Conservation (phyloP, 2,113 vertebrate species). For the Casuarius casuarius region DNA sequence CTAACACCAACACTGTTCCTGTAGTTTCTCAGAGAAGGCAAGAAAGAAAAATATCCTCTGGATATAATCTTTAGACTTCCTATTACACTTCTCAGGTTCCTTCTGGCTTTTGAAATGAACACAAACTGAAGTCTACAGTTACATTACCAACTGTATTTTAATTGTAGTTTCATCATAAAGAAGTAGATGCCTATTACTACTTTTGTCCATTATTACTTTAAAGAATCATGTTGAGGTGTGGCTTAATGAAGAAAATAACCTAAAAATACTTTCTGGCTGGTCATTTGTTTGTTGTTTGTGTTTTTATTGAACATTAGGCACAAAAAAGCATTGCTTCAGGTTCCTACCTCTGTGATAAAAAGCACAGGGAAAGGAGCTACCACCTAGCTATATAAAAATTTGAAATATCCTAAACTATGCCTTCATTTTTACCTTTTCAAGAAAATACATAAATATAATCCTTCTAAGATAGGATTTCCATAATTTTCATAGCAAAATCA, state of each 20-base stretch:
- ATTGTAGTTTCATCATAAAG: slow-evolving; percentile 61
- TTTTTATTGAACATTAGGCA: neutral
- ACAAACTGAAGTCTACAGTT: slow-evolving; percentile 64
- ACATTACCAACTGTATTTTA: slow-evolving; percentile 65
- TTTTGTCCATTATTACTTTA: neutral
- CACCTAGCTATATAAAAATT: neutral
- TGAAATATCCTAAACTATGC: neutral
- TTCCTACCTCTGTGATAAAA: neutral
- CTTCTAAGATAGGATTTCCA: neutral
- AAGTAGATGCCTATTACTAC: slow-evolving; percentile 1
- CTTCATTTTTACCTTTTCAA: neutral
- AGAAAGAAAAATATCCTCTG: slow-evolving; percentile 81
- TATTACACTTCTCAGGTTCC: slow-evolving; percentile 71
- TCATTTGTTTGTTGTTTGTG: neutral
- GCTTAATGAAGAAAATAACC: neutral
- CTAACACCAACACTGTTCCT: slow-evolving; percentile 74
- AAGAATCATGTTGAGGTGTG: neutral
- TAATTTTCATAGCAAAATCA: neutral
- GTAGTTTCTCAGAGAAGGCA: slow-evolving; percentile 73
- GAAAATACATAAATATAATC: neutral
- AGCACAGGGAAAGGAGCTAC: neutral
- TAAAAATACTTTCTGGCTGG: neutral
- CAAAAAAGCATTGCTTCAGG: neutral
- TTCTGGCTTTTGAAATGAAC: slow-evolving; percentile 75
- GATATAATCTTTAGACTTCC: slow-evolving; percentile 77